Base-by-base conservation (phyloP, 2,113 vertebrate species). In the Xenopus laevis region DNA sequence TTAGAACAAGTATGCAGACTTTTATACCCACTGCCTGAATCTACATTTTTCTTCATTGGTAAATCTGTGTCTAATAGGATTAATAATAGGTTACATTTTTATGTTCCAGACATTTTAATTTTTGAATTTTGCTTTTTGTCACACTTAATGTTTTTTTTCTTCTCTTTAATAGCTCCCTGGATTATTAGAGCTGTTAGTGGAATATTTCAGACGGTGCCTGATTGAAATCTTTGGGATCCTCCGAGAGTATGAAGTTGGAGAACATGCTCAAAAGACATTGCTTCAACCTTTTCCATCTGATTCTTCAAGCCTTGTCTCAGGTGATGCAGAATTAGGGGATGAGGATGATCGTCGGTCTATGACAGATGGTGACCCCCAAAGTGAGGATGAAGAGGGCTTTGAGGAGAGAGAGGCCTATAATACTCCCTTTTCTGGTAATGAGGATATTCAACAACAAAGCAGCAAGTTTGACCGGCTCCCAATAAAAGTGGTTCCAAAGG, bases 401-500 rank as follows among this genome's bases (percentile, higher is more conserved):
- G 90, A 81, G 18, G 88, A 91, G 71, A 91, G 92, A 68, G 87
- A 88, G n/a, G 92, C 87, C 0, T 91, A 89, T 77, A 82, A 79
- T 0, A 72, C 81, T 30, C 82, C 87, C 68, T 82, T 85, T 4
- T 89, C 91, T 80, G 88, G 66, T 71, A 85, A 73, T 12, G 91
- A 93, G 71, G 94, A 95, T 59, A 95, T 91, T 82, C 90, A 93
- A 50, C 90, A 85, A 74, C 92, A 94, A 78, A 87, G 91, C 45
- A 99, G 97, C 89, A 98, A 98, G 85, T 99, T 99, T 75, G 97
- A 98, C 87, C 98, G 94, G 84, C 95, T 96, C 80, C 97, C 97
- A 5, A 81, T 99, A 44, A 98, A 94, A 84, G 82, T 99, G 47
- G 92, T 98, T 83, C 93, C 94, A 85, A 97, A 95, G 78, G 97